Conservation (phyloP, 2,797 vertebrate species). For the Pelochelys cantorii region DNA sequence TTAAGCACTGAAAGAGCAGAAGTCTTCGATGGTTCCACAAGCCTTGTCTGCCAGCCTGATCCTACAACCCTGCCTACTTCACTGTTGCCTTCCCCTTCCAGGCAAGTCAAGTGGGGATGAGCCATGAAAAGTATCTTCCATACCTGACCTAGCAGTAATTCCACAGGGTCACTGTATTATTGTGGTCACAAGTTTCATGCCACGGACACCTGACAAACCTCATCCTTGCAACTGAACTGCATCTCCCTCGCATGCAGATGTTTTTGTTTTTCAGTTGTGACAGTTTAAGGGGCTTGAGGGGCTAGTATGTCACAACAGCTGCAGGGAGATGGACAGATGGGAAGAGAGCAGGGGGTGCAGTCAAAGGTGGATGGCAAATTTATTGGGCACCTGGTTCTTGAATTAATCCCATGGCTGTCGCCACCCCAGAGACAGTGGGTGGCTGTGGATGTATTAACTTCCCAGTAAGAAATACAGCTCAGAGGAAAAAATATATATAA, state of each 20-base stretch:
- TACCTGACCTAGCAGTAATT: background rate
- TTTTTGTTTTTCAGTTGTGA: background rate
- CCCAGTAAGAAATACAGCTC: background rate
- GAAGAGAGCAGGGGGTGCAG: background rate
- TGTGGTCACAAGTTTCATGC: background rate
- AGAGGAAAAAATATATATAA: background rate
- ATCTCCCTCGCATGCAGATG: accelerated
- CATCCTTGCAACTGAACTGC: background rate
- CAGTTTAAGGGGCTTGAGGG: accelerated
- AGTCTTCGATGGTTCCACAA: constrained; percentile 57
- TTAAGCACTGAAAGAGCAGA: constrained; percentile 67
- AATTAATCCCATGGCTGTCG: accelerated
- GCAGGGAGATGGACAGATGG: background rate
- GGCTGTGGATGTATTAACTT: background rate
- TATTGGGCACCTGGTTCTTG: background rate
- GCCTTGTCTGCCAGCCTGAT: constrained; percentile 15
- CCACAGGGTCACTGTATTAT: constrained; percentile 4
- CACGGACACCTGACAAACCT: background rate
- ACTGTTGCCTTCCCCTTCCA: background rate
- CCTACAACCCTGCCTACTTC: constrained; percentile 20
- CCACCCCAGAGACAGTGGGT: background rate
- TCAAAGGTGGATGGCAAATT: accelerated
- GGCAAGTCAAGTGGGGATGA: background rate
- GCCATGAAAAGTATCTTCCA: background rate
- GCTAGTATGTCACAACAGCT: accelerated